Evolutionary conservation across 2,888 invertebrate genomes (phyloP).

Genomic region (Sarcophaga rosellei): DNA sequence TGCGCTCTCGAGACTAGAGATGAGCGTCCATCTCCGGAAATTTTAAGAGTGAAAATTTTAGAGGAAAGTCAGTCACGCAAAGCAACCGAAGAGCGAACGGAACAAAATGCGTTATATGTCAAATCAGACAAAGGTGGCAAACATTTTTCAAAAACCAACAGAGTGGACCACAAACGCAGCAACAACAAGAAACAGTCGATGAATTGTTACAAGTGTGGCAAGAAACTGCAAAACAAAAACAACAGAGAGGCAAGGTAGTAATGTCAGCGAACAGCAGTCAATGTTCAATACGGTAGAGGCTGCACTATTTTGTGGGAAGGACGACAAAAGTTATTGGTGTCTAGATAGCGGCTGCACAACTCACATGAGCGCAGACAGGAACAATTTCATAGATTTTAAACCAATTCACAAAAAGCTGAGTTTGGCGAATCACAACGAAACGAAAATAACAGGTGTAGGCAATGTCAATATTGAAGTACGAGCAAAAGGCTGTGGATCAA

Average conservation of each 20-base stretch:
- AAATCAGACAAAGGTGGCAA: slow-evolving; percentile 11
- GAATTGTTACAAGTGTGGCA: no score
- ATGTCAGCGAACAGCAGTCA: background rate
- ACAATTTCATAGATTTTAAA: slow-evolving; percentile 31
- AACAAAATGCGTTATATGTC: background rate
- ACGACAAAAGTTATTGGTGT: slow-evolving; percentile 25
- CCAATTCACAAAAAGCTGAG: slow-evolving; percentile 44
- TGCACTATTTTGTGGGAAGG: no score
- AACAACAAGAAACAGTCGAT: slow-evolving; percentile 6
- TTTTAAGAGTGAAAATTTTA: background rate
- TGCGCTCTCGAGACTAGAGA: no score
- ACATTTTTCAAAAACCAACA: background rate
- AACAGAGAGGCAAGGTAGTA: no score
- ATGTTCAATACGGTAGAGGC: no score
- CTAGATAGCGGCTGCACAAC: slow-evolving; percentile 49
- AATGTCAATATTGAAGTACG: slow-evolving; percentile 28
- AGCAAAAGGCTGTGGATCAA: no score
- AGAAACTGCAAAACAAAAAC: no score
- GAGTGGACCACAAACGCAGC: no score
- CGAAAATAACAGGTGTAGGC: slow-evolving; percentile 61
- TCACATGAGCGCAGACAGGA: no score
- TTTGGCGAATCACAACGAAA: slow-evolving; percentile 58
- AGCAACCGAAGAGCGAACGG: slow-evolving; percentile 40
- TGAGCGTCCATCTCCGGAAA: no score
- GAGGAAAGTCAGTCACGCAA: slow-evolving; percentile 47